Base-by-base conservation (phyloP, 1,140 invertebrate species). In the Drosophila carrolli region DNA sequence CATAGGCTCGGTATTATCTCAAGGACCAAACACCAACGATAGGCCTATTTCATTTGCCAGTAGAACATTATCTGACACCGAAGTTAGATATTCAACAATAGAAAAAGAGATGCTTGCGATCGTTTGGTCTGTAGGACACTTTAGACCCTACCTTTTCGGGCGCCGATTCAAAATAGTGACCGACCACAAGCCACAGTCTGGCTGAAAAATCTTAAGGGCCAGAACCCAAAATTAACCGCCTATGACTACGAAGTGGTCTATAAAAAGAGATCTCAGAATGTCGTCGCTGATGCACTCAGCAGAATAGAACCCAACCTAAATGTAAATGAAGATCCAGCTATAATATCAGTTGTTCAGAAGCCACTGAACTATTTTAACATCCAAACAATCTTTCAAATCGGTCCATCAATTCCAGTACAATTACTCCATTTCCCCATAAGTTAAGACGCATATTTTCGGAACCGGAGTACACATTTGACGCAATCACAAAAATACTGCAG, bases 61-160 rank as follows among this genome's bases (percentile, higher is more conserved):
- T 35, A 40, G 51, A 37, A 58, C 55, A 10, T n/a, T 61, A 9
- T 61, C 51, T 1, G 58, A 70, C 27, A 50, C 53, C 8, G 67
- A 71, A 57, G 14, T 16, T 1, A n/a, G 19, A 6, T 71, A 63
- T 16, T 50, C 51, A 4, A 71, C 67, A 1, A 63, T 48, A 38
- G 59, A 71, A 44, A 71, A 57, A 29, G 59, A 62, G 19, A 68
- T 57, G 55, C n/a, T 57, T 2, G 57, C 57, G 0, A 53, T 40
- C 1, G 1, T 41, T 11, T 67, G 56, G 47, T 32, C 27, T 5
- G 41, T 47, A 19, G 10, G 13, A 1, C 5, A 29, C 19, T 61
- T 61, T 7, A 61, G 50, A 27, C 35, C 58, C 0, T 70, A 61
- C 19, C 41, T 70, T 8, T 61, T 48, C 11, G 65, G 56, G 5